These are phyloP conservation scores for Orthosia incerta DNA, from an alignment of 2,888 invertebrate genomes.

Conservation along the genomic window DNA sequence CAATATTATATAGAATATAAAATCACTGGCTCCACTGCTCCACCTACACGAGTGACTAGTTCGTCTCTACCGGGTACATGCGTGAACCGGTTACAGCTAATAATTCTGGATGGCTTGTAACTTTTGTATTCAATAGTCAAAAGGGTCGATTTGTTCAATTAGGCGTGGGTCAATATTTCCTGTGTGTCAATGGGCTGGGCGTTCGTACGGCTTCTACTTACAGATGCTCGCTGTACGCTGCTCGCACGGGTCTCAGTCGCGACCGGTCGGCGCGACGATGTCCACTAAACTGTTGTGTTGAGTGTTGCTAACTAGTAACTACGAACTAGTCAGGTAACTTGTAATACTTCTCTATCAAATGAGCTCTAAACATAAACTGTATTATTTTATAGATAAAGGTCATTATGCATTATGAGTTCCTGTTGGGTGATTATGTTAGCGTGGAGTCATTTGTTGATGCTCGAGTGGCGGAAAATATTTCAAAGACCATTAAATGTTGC, in stretches of 20 bases:
- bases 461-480: background rate
- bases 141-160: conserved; percentile 63
- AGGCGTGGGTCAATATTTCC: conserved; percentile 67
- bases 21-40: conserved; percentile 10
- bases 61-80: conserved; percentile 33
- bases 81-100: conserved; percentile 45
- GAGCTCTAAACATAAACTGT: conserved; percentile 40
- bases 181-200: conserved; percentile 68
- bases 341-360: conserved; percentile 29
- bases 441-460: conserved; percentile 24
- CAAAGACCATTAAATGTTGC: conserved; percentile 16
- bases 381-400: conserved; percentile 50
- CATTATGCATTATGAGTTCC: conserved; percentile 36
- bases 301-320: conserved; percentile 49
- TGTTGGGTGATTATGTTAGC: conserved; percentile 30
- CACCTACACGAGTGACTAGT: conserved; percentile 42
- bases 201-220: conserved; percentile 72
- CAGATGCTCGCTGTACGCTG: conserved; percentile 34
- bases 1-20: conserved; percentile 37
- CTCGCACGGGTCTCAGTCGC: conserved; percentile 18
- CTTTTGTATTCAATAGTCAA: conserved; percentile 34
- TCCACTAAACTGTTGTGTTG: conserved; percentile 57
- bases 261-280: conserved; percentile 53
- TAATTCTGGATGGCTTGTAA: conserved; percentile 26
- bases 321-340: conserved; percentile 59